A percentile compares a stretch with the other conserved stretches of the same genome.
Evolutionary conservation across 2,113 vertebrate genomes (phyloP).

Genomic region (Phaethon lepturus): DNA sequence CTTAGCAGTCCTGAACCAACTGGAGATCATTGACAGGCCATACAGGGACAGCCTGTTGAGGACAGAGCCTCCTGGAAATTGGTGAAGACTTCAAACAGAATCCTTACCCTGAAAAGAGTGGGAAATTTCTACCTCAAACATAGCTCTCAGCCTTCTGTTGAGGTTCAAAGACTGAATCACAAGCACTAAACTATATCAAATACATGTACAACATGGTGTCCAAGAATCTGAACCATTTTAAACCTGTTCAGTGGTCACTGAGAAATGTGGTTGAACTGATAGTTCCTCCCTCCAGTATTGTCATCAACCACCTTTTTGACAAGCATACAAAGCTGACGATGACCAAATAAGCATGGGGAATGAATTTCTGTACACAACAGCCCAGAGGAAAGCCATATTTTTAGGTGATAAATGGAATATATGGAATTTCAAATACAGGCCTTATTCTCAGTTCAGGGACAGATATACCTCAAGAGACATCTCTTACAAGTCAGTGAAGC

Average conservation of each 20-base stretch:
- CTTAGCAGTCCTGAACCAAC: background rate
- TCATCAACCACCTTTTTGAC: background rate
- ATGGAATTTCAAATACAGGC: background rate
- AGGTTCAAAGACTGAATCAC: background rate
- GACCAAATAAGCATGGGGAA: background rate
- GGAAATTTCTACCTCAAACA: background rate
- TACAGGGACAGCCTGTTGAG: background rate
- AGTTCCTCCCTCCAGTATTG: background rate
- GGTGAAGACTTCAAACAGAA: background rate
- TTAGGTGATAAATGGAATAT: background rate
- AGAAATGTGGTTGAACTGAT: background rate
- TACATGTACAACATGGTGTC: accelerated
- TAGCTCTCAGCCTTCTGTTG: background rate
- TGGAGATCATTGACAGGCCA: background rate
- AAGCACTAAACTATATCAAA: background rate
- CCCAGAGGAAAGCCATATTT: background rate
- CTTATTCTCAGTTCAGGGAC: background rate
- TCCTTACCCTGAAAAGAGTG: background rate
- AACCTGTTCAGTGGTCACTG: background rate
- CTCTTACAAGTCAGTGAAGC: background rate
- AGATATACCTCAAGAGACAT: background rate
- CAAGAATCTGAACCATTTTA: background rate
- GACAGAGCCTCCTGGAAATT: background rate
- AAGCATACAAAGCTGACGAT: background rate
- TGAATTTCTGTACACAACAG: background rate